Evolutionary conservation across 2,113 vertebrate species (phyloP), one percentile per base, ranked within the genome.

Genomic region (Verasper variegatus): DNA sequence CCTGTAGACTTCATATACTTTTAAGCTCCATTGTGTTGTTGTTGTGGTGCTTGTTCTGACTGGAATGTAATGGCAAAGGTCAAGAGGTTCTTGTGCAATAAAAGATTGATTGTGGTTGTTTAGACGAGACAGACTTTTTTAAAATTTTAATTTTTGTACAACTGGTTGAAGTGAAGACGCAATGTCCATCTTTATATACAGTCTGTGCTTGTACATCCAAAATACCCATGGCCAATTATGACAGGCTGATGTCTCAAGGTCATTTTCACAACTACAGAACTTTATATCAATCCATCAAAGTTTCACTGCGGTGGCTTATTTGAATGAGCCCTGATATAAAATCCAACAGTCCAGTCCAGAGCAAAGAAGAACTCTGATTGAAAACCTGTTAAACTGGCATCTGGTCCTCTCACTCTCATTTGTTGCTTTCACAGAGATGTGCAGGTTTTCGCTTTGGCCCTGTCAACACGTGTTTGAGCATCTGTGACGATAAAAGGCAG

Each of bases 1-100:
- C 90, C 92, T 95, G 93, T 88, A 81, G 86, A 91, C 89, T 93
- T 92, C 74, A 94, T 94, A 90, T 88, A 85, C 90, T 83, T 72
- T 73, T 4, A 61, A 60, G 52, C 59, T 37, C 83, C 74, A 89
- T 91, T 91, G 92, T 92, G 70, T 52, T 87, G 69, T 71, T 67
- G 66, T 80, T 74, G 71, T 62, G 6, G 6, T 31, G 31, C 21
- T 87, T 88, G 82, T 93, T 89, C 91, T 88, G 81, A 82, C 80
- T 76, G 82, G 55, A 35, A 74, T 40, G n/a, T 26, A 18, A 69
- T 66, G 62, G 15, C 60, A 31, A 68, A 86, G 85, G 83, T 81
- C 67, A 82, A 49, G 74, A 68, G 31, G 66, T 77, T 74, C 52
- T 77, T 59, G 40, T 62, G 37, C 9, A 40, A 68, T 58, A 40